Evolutionary conservation across 2,113 vertebrate species (phyloP).

Genomic region (Gymnarchus niloticus): DNA sequence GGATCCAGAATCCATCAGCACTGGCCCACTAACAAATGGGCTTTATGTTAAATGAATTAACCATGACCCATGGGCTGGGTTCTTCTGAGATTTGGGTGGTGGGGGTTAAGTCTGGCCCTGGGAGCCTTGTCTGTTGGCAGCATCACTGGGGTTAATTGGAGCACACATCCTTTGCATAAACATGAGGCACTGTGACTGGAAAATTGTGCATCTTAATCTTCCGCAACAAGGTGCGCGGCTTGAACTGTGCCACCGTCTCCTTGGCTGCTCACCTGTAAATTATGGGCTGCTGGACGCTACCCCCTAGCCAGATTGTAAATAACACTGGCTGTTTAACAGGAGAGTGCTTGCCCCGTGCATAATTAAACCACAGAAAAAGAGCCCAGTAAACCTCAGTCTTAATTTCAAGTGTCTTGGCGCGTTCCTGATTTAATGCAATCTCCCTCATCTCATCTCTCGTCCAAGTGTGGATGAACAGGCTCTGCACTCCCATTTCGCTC

Average conservation of each 20-base stretch:
- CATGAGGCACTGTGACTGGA: neutral
- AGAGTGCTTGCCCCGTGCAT: neutral
- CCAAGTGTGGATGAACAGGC: neutral
- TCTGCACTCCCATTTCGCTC: neutral
- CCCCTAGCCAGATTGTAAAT: neutral
- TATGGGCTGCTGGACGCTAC: no score
- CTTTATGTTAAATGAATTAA: neutral
- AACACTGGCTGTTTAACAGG: neutral
- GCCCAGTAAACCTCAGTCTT: neutral
- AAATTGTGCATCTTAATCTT: neutral
- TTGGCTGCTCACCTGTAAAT: neutral
- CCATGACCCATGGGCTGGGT: neutral
- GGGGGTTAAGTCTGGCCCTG: neutral
- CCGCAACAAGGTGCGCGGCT: neutral
- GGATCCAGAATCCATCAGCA: slow-evolving; percentile 11
- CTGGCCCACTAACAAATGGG: neutral
- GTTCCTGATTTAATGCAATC: neutral
- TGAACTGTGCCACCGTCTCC: neutral
- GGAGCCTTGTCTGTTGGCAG: neutral
- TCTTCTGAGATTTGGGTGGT: neutral
- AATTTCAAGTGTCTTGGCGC: neutral
- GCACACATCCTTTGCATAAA: neutral
- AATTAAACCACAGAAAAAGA: neutral
- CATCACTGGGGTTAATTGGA: neutral
- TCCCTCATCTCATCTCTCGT: neutral